A percentile compares a stretch with the other conserved stretches of the same genome.
phyloP scores from a whole-genome alignment of 2,888 invertebrate species.

The Strigamia maritima region DNA sequence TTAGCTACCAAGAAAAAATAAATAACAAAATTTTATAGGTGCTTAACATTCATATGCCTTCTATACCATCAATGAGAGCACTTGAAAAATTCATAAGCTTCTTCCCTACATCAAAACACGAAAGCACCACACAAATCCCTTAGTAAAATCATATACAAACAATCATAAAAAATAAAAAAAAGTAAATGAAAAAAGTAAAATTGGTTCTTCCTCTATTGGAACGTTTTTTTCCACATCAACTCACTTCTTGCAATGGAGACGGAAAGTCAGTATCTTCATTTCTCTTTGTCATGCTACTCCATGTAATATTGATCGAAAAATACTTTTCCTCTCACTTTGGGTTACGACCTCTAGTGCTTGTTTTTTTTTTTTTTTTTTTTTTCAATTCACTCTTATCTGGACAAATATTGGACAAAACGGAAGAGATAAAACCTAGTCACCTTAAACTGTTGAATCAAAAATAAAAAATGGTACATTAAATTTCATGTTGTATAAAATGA shows the following conservation, averaged over 20 bases:
- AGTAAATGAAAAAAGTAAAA: background rate
- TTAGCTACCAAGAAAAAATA: background rate
- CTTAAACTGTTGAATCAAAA: background rate
- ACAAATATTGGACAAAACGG: conserved; percentile 24
- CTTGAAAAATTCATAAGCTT: background rate
- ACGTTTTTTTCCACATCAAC: background rate
- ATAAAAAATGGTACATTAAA: background rate
- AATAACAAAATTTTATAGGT: conserved; percentile 5
- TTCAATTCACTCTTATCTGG: conserved; percentile 27
- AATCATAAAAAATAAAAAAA: background rate
- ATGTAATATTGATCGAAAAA: conserved; percentile 34
- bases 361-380: background rate
- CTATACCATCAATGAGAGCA: background rate
- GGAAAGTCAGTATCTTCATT: conserved; percentile 25
- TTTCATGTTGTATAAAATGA: background rate
- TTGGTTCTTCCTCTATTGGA: background rate
- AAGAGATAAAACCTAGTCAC: background rate
- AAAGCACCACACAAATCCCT: background rate
- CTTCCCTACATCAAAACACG: background rate
- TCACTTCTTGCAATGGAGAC: background rate
- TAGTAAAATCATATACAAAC: background rate
- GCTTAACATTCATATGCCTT: background rate
- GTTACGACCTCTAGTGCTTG: conserved; percentile 12
- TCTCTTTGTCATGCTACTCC: conserved; percentile 25
- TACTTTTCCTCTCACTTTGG: conserved; percentile 31